phyloP scores from a whole-genome alignment of 1,140 invertebrate species.

The Pectinophora gossypiella region DNA sequence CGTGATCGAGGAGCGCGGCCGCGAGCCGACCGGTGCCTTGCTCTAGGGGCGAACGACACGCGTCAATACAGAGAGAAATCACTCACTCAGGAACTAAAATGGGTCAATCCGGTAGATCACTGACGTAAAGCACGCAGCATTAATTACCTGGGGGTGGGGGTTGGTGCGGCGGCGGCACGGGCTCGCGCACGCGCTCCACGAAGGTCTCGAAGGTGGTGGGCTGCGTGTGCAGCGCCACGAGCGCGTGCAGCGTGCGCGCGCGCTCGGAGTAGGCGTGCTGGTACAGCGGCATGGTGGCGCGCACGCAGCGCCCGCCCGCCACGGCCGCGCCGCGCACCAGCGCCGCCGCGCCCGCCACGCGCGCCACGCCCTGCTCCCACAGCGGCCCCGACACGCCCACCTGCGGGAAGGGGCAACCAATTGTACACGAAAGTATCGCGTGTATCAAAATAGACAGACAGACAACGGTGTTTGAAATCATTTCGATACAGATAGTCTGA shows the following conservation, averaged over 20 bases:
- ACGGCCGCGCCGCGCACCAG: conserved; percentile 94
- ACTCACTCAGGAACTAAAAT: too few species aligned
- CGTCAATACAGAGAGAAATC: too few species aligned
- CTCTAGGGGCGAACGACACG: too few species aligned
- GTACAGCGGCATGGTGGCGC: conserved; percentile 91
- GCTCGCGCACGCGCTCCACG: conserved; percentile 53
- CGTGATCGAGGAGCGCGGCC: conserved; percentile 54
- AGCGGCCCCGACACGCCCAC: conserved; percentile 97
- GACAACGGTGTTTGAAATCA: background rate
- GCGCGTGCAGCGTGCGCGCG: conserved; percentile 88
- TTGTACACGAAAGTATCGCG: too few species aligned
- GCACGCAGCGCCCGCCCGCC: conserved; percentile 93
- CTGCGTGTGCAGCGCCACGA: conserved; percentile 93
- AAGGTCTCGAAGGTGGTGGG: conserved; percentile 89
- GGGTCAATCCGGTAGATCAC: too few species aligned
- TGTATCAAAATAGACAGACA: background rate
- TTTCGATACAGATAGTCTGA: background rate
- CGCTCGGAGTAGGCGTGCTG: conserved; percentile 97
- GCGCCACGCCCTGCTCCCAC: conserved; percentile 96
- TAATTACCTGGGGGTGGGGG: background rate
- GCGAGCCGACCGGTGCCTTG: conserved; percentile 48
- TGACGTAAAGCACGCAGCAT: too few species aligned
- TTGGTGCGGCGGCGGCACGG: conserved; percentile 20
- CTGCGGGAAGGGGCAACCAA: too few species aligned
- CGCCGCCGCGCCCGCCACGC: conserved; percentile 89